A percentile compares a stretch with the other conserved stretches of the same genome.
These are phyloP conservation scores for Uromys caudimaculatus DNA, from an alignment of 2,797 vertebrate species.

Conservation along the genomic window DNA sequence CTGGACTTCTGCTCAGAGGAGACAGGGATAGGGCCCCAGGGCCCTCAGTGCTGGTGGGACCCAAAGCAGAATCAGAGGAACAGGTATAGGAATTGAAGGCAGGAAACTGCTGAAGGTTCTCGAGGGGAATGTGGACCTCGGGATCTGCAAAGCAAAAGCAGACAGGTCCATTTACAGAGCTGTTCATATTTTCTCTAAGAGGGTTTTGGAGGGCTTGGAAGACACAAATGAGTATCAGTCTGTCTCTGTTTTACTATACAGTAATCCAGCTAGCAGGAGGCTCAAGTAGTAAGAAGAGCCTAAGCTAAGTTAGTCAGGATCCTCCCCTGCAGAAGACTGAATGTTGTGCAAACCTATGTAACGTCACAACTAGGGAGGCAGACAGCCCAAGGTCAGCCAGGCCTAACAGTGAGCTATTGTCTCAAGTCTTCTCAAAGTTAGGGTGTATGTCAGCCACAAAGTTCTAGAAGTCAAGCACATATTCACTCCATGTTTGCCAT, in stretches of 20 bases:
- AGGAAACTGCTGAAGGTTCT: constrained; percentile 98
- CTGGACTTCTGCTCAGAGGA: constrained; percentile 92
- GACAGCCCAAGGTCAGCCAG: neutral
- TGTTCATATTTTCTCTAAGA: neutral
- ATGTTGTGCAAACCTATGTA: too few species aligned
- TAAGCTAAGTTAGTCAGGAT: neutral
- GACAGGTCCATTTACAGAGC: neutral
- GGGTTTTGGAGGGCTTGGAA: neutral
- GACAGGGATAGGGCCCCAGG: constrained; percentile 84
- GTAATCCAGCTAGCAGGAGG: neutral
- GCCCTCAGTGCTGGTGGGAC: constrained; percentile 81
- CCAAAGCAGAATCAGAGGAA: constrained; percentile 80
- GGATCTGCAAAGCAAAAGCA: constrained; percentile 90
- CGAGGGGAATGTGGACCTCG: constrained; percentile 96
- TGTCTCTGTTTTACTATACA: neutral
- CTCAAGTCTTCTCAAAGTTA: constrained; percentile 29
- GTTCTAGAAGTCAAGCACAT: neutral
- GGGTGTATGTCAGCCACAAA: neutral
- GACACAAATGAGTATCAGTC: neutral
- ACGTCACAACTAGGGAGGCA: neutral
- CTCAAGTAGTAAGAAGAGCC: neutral
- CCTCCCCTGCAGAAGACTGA: too few species aligned
- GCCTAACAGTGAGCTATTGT: neutral
- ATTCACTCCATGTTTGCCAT: neutral
- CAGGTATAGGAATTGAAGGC: constrained; percentile 92